A percentile compares a stretch with the other conserved stretches of the same genome.
These are phyloP conservation scores for Rousettus madagascariensis DNA, from an alignment of 2,797 vertebrate species.

Conservation along the genomic window DNA sequence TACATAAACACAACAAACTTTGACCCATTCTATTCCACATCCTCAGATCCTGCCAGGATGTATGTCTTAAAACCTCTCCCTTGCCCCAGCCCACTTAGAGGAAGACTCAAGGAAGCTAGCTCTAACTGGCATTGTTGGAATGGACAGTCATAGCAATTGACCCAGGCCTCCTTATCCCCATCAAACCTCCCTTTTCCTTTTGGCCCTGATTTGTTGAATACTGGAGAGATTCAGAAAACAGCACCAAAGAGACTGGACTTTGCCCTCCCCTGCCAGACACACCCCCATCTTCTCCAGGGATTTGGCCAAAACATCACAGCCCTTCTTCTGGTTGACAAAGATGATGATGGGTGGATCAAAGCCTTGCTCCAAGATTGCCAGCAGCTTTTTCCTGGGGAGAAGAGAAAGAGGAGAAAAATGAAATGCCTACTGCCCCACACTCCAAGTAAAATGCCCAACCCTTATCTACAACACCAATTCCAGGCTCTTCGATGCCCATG, in stretches of 20 bases:
- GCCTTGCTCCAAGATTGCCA: slow-evolving; percentile 94
- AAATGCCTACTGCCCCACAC: not conserved
- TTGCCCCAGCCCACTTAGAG: not conserved
- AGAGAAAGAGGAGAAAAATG: not conserved
- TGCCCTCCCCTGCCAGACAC: slow-evolving; percentile 70
- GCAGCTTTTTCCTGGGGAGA: slow-evolving; percentile 93
- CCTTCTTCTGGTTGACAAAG: slow-evolving; percentile 99
- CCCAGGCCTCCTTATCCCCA: not conserved
- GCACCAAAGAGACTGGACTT: not conserved
- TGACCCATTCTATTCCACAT: not conserved
- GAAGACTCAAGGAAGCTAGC: not conserved
- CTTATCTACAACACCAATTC: not conserved
- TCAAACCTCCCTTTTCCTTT: not conserved
- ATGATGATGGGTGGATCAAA: slow-evolving; percentile 99
- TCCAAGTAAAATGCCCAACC: not conserved
- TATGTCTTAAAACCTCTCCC: not conserved
- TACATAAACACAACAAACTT: not conserved
- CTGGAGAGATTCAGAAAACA: not conserved
- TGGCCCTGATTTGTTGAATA: not conserved
- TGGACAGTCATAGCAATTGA: not conserved
- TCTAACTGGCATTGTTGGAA: not conserved
- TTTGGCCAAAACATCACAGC: slow-evolving; percentile 97
- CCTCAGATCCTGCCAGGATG: not conserved
- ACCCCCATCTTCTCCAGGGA: slow-evolving; percentile 99
- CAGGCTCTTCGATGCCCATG: not conserved